Base-by-base conservation (phyloP, 2,113 vertebrate species). In the Mesitornis unicolor region DNA sequence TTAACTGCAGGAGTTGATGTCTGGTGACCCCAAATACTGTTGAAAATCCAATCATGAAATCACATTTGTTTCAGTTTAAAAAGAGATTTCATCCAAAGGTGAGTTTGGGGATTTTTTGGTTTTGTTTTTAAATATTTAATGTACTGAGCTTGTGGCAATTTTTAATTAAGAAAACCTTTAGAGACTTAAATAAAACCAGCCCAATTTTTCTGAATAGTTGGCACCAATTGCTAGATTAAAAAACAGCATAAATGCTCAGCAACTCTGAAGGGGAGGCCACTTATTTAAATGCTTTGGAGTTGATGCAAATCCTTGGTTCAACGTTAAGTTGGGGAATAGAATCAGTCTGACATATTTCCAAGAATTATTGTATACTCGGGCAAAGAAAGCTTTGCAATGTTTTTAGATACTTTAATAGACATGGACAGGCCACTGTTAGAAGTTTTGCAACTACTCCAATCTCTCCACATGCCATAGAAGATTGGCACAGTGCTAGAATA, bases 391-490 rank as follows among this genome's bases (percentile, higher is more conserved):
- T 71, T 85, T 65, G 33, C 21, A 59, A 59, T 76, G 81, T 89
- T 78, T 51, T 80, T 54, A 87, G 33, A 35, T 29, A 48, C 40
- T 92, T 87, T 40, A 93, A 88, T 4, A 75, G 70, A 54, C 9
- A 47, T 1, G 17, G 78, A 20, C 25, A 89, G 19, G 19, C 28
- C 84, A 86, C 28, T 76, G 18, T 51, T 56, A 28, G 31, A 29
- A 78, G n/a, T 87, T 90, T 75, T 87, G 33, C n/a, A 86, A 75
- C 64, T 70, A 54, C 63, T 77, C 22, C 45, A 53, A 13, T 42
- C 47, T 81, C 95, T 68, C 80, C 76, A 95, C 29, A 51, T 31
- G 38, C 25, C 63, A 71, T 1, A 57, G 57, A 91, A 59, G 76
- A 76, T 2, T 54, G 17, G 33, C 45, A 82, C 21, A 57, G 43